Evolutionary conservation across 2,113 vertebrate species (phyloP), one percentile per base, ranked within the genome.

Genomic region (Romanogobio albipinnatus): DNA sequence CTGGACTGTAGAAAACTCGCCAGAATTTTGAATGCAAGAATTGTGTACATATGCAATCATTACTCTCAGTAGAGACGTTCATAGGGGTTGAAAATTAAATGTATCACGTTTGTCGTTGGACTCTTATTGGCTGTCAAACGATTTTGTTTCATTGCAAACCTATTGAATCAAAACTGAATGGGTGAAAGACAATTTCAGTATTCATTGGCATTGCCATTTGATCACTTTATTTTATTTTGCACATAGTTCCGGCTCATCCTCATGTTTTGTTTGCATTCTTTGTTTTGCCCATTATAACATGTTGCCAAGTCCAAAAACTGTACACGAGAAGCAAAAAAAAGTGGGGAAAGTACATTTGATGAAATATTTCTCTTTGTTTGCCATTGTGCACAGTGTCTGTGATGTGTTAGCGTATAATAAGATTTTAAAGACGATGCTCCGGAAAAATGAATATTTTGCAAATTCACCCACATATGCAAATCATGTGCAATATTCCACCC

Each of bases 401-500:
- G 13, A 62, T 61, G 33, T 62, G 14, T 49, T 36, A 58, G 39
- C 56, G 15, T 76, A 39, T 7, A 47, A 2, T 71, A 68, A n/a
- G n/a, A n/a, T n/a, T 45, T 81, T 62, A 58, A 59, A 76, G 56
- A 22, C 9, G 45, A 19, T 85, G 17, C 84, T 39, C 66, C 36
- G 24, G 17, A 66, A 86, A 70, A 61, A 88, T 87, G 84, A 85
- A 75, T 75, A 84, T 68, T 39, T 43, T 39, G 22, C 76, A 58
- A 45, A 86, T 24, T 49, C 43, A 49, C 43, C 22, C 39, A 73
- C 9, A 22, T 92, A 94, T 94, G 92, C 93, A 94, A 94, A 90
- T 58, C 51, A 90, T 92, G 89, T 91, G 88, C 90, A 92, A 91
- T 91, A 91, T 91, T 91, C 84, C 82, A 88, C 89, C 85, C 73